Conservation (phyloP, 1,140 invertebrate species). For the Lordiphosa stackelbergi region DNA sequence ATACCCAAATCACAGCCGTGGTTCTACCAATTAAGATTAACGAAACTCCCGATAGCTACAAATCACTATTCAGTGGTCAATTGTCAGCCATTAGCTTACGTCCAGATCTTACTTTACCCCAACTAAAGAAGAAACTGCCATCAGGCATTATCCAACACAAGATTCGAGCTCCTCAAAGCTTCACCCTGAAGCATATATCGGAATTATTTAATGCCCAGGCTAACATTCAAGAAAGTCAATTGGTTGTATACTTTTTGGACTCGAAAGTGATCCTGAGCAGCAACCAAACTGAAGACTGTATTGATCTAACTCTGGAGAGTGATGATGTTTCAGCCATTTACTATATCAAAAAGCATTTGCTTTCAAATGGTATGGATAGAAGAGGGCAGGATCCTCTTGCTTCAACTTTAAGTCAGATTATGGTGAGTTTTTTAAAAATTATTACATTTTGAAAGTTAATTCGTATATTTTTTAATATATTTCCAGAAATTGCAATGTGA, state of each 20-base stretch:
- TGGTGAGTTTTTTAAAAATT: constrained; percentile 16
- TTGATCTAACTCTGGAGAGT: constrained; percentile 24
- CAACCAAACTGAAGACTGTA: not conserved
- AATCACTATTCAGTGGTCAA: constrained; percentile 28
- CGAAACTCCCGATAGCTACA: constrained; percentile 23
- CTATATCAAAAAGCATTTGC: constrained; percentile 45
- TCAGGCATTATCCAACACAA: constrained; percentile 19
- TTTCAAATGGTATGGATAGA: constrained; percentile 15
- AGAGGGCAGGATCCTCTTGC: not conserved
- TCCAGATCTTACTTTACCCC: not conserved
- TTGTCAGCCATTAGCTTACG: not conserved
- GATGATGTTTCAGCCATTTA: constrained; percentile 43
- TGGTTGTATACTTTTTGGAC: constrained; percentile 40
- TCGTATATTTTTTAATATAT: too few species aligned
- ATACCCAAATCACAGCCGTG: constrained; percentile 37
- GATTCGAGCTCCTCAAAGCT: constrained; percentile 6
- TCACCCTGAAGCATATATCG: constrained; percentile 13
- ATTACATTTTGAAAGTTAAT: too few species aligned
- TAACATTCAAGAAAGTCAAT: constrained; percentile 1
- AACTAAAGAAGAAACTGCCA: not conserved
- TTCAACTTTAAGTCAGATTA: constrained; percentile 8
- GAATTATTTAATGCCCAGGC: constrained; percentile 21
- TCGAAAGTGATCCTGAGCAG: constrained; percentile 12
- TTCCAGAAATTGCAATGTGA: constrained; percentile 51
- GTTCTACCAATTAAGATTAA: constrained; percentile 30